A percentile compares a stretch with the other conserved stretches of the same genome.
phyloP scores from a whole-genome alignment of 2,113 vertebrate genomes.

The Lathamus discolor region DNA sequence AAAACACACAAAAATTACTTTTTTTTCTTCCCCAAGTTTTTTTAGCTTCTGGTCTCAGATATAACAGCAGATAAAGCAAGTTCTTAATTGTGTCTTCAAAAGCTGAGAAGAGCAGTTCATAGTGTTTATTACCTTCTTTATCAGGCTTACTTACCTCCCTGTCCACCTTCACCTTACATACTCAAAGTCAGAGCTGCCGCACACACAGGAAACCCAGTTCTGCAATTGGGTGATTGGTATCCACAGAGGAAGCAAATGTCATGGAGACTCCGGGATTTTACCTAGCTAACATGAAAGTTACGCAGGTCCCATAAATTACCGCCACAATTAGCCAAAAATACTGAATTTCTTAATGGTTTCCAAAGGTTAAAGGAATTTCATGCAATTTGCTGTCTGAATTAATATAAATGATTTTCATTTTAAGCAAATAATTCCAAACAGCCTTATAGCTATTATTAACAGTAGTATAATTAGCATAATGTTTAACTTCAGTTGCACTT shows the following conservation, averaged over 20 bases:
- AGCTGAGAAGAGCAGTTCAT: background rate
- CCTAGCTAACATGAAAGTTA: background rate
- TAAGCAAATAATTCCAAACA: constrained; percentile 19
- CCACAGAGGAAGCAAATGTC: background rate
- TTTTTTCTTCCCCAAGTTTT: background rate
- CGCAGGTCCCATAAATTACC: background rate
- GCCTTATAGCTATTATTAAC: background rate
- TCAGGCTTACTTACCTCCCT: background rate
- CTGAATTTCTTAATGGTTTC: background rate
- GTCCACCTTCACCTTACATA: constrained; percentile 1
- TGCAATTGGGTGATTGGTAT: background rate
- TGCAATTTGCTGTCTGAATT: background rate
- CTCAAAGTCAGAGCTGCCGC: background rate
- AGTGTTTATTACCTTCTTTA: constrained; percentile 1
- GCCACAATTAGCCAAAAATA: constrained; percentile 6
- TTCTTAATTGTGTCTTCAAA: constrained; percentile 5
- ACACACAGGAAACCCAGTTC: background rate
- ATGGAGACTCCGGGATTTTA: background rate
- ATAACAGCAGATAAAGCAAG: background rate
- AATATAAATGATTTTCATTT: constrained; percentile 16
- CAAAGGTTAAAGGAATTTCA: constrained; percentile 46
- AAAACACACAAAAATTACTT: background rate
- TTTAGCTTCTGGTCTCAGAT: background rate
- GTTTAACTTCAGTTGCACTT: background rate
- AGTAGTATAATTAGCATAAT: background rate